Base-by-base conservation (phyloP, 2,888 invertebrate species). In the Augiades crinisus region DNA sequence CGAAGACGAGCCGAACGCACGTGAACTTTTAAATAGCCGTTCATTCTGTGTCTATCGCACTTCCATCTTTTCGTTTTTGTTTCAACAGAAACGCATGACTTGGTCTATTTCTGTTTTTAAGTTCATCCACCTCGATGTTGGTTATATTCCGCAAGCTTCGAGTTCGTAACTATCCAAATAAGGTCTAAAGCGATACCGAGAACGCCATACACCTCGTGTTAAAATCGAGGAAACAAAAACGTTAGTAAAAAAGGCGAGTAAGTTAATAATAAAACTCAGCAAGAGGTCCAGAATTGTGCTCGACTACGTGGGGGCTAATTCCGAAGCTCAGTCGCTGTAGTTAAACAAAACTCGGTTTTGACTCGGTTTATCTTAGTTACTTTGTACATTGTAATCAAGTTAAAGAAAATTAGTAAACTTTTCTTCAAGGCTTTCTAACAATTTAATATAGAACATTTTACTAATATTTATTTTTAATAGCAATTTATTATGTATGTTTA, bases 41-140 rank as follows among this genome's bases (percentile, higher is more conserved):
- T 24, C 44, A 10, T 22, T 36, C 34, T 24, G 45, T 36, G 24
- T 34, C 45, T 22, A 22, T 34, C 45, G 21, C 45, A 14, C 24
- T 5, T 31, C 47, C 22, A 17, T 34, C 17, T 44, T 36, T 36
- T 27, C 5, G 12, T 50, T 43, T 27, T 41, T 50, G 53, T 53
- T 58, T 46, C 55, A 51, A 46, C 13, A 13, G 27, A 57, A 68
- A 75, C 67, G 62, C 67, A 64, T 71, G 72, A 70, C 64, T 70
- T 58, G 64, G 64, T 72, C 75, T 86, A 86, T 86, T 86, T 84
- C 66, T 68, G 78, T 75, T 67, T 37, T 68, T 40, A 72, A 72
- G 87, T 86, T 87, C 84, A 83, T 67, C 77, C 68, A 85, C 84
- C 85, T 74, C 75, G 58, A 63, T 62, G 63, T 60, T 65, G 68